phyloP scores from a whole-genome alignment of 1,140 invertebrate genomes.

The Drosophila bocki region DNA sequence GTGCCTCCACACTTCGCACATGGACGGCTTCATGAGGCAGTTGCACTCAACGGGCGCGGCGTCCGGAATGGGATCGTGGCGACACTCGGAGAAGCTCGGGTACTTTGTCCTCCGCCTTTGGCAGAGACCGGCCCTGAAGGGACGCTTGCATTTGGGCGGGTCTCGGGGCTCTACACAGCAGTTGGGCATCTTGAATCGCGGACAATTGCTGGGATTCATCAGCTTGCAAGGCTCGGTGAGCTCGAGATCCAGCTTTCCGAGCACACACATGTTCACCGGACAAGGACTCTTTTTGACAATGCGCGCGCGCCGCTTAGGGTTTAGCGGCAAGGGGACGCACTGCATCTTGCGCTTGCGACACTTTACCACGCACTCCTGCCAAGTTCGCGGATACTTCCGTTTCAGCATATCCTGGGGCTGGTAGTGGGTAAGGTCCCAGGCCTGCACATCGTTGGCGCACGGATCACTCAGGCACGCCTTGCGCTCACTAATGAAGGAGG shows the following conservation, averaged over 20 bases:
- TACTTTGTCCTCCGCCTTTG: background rate
- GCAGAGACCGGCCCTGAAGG: background rate
- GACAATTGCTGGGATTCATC: constrained; percentile 1
- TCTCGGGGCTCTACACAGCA: background rate
- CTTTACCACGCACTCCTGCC: constrained; percentile 11
- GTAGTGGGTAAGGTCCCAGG: constrained; percentile 7
- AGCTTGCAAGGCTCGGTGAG: background rate
- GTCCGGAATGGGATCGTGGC: background rate
- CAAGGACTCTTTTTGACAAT: background rate
- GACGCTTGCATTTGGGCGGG: background rate
- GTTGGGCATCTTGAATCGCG: constrained; percentile 7
- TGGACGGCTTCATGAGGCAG: background rate
- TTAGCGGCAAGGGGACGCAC: background rate
- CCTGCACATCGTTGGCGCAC: background rate
- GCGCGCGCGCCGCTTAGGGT: background rate
- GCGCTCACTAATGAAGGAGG: background rate
- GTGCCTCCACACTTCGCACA: constrained; percentile 10
- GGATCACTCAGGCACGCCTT: background rate
- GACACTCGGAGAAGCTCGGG: constrained; percentile 12
- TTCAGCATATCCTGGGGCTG: constrained; percentile 9
- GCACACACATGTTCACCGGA: background rate
- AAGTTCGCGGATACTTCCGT: constrained; percentile 4
- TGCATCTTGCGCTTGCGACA: constrained; percentile 3
- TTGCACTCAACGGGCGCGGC: background rate
- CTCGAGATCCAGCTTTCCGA: background rate